A percentile compares a stretch with the other conserved stretches of the same genome.
These are phyloP conservation scores for Centropyge bicolor DNA, from an alignment of 2,797 vertebrate species.

Conservation along the genomic window DNA sequence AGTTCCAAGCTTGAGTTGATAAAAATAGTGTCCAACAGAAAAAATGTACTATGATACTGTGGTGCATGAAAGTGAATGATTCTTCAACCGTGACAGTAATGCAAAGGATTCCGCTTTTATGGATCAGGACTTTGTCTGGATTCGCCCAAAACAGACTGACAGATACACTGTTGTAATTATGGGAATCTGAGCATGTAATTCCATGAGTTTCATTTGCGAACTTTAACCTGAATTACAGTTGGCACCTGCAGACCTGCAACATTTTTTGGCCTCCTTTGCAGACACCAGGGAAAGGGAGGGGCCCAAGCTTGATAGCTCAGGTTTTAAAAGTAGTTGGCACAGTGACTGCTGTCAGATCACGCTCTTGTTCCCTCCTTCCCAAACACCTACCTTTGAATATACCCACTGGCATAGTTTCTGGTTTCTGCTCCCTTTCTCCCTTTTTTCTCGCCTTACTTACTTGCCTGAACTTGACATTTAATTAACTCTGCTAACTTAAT, in stretches of 20 bases:
- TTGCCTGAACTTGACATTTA: not conserved
- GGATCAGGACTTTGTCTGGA: not conserved
- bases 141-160: not conserved
- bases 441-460: no score
- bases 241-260: not conserved
- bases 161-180: not conserved
- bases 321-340: no score
- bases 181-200: not conserved
- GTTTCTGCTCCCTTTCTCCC: not conserved
- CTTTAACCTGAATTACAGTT: not conserved
- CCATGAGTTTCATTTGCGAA: not conserved
- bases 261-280: no score
- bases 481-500: not conserved
- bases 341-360: not conserved
- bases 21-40: not conserved
- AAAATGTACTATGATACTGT: no score
- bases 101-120: not conserved
- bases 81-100: not conserved
- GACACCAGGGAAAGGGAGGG: not conserved
- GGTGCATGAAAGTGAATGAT: not conserved
- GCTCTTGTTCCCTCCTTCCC: not conserved
- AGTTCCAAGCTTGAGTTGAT: no score
- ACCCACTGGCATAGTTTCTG: not conserved
- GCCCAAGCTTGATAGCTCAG: not conserved
- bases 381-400: not conserved